phyloP scores from a whole-genome alignment of 2,888 invertebrate genomes.

The Cremastinae sp. region DNA sequence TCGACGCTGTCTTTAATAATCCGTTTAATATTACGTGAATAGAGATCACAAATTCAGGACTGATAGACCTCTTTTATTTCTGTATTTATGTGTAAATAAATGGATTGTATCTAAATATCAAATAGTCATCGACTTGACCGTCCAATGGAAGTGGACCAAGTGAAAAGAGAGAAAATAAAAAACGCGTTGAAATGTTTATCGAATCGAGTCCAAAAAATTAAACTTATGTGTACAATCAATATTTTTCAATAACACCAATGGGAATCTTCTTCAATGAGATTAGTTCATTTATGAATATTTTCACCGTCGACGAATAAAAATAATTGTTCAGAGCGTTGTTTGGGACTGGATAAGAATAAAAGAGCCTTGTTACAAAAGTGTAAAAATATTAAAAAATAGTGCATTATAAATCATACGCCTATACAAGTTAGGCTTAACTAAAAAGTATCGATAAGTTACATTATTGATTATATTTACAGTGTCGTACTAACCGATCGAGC shows the following conservation, averaged over 20 bases:
- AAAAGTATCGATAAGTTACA: slow-evolving; percentile 57
- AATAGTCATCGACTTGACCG: slow-evolving; percentile 19
- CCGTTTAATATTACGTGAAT: slow-evolving; percentile 9
- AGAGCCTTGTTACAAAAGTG: slow-evolving; percentile 70
- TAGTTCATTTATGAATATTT: background rate
- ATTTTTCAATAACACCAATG: background rate
- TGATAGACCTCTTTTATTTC: slow-evolving; percentile 51
- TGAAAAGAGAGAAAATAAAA: slow-evolving; percentile 1
- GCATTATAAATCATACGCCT: slow-evolving; percentile 72
- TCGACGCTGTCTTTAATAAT: slow-evolving; percentile 30
- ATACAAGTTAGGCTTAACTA: slow-evolving; percentile 63
- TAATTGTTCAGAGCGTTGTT: background rate
- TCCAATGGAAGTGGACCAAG: slow-evolving; percentile 6
- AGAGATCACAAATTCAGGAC: slow-evolving; percentile 34
- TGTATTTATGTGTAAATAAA: slow-evolving; percentile 62
- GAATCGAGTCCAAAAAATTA: too few species aligned
- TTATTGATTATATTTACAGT: slow-evolving; percentile 58
- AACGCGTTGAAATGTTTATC: background rate
- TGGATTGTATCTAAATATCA: slow-evolving; percentile 43
- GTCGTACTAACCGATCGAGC: slow-evolving; percentile 53
- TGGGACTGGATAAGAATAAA: slow-evolving; percentile 61
- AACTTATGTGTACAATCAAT: too few species aligned
- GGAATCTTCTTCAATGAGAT: background rate
- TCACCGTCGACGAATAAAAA: background rate
- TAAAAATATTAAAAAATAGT: slow-evolving; percentile 74